Percentiles rank a stretch among this genome's conserved stretches.
Evolutionary conservation across 2,797 vertebrate species (phyloP).

Genomic region (Hirundo rustica): DNA sequence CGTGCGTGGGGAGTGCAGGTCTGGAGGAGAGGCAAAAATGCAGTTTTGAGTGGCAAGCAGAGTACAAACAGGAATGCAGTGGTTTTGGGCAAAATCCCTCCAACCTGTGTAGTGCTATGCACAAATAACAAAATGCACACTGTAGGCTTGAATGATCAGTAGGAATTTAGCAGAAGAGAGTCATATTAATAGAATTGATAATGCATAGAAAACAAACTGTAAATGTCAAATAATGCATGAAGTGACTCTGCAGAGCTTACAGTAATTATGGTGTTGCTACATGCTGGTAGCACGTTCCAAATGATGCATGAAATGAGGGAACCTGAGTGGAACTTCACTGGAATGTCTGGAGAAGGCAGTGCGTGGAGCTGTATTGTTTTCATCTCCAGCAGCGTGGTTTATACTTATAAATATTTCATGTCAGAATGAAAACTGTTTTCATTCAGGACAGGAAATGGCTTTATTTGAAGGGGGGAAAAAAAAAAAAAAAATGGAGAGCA

Average conservation of each 20-base stretch:
- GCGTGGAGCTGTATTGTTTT: not conserved
- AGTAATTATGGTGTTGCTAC: conserved; percentile 25
- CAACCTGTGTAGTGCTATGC: not conserved
- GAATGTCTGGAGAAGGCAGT: not conserved
- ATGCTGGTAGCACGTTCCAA: conserved; percentile 21
- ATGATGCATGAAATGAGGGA: conserved; percentile 46
- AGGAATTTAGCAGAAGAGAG: not conserved
- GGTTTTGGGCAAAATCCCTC: not conserved
- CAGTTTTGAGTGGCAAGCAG: not conserved
- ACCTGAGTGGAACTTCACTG: not conserved
- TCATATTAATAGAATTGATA: not conserved
- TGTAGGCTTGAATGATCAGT: not conserved
- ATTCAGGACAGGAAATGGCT: not conserved
- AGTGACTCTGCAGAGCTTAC: conserved; percentile 5
- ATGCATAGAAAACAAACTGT: conserved; percentile 1
- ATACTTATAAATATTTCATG: not conserved
- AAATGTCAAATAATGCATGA: conserved; percentile 5
- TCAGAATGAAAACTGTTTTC: not conserved
- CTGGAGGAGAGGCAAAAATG: not conserved
- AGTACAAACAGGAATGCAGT: not conserved
- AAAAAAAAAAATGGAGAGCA: not conserved
- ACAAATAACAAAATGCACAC: not conserved
- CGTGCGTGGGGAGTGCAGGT: not conserved
- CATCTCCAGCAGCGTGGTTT: not conserved
- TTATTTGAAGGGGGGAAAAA: not conserved